phyloP scores from a whole-genome alignment of 2,113 vertebrate species.

The Dromiciops gliroides region DNA sequence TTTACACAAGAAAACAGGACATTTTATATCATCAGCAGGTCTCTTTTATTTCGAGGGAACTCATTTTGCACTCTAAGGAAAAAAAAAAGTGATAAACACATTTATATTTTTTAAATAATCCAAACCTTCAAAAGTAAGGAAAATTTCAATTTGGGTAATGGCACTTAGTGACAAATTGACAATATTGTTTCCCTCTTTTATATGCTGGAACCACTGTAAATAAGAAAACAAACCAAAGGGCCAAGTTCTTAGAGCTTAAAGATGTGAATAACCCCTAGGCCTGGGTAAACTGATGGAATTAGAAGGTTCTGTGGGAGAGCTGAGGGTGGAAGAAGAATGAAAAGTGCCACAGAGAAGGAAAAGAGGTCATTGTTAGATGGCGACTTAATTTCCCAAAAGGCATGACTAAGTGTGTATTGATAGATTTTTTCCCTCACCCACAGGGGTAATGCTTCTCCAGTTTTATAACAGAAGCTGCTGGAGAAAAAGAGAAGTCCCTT shows the following conservation, averaged over 20 bases:
- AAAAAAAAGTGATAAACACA: neutral
- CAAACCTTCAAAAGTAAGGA: neutral
- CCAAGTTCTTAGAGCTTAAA: neutral
- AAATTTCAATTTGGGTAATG: neutral
- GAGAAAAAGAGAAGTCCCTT: neutral
- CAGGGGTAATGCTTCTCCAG: neutral
- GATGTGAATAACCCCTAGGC: neutral
- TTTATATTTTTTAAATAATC: neutral
- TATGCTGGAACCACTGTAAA: neutral
- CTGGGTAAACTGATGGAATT: neutral
- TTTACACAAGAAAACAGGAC: neutral
- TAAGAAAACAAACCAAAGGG: neutral
- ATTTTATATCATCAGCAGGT: neutral
- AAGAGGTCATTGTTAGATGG: neutral
- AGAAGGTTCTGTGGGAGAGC: neutral
- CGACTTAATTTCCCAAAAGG: neutral
- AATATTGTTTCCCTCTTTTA: neutral
- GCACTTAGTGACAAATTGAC: neutral
- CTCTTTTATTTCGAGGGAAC: neutral
- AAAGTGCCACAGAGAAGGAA: constrained; percentile 4
- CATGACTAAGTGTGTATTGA: neutral
- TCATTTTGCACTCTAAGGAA: neutral
- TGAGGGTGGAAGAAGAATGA: neutral
- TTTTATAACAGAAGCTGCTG: neutral
- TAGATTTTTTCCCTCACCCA: neutral